Evolutionary conservation across 64 coral and sea anemone genomes (phyloP).

Genomic region (Exaiptasia diaphana): DNA sequence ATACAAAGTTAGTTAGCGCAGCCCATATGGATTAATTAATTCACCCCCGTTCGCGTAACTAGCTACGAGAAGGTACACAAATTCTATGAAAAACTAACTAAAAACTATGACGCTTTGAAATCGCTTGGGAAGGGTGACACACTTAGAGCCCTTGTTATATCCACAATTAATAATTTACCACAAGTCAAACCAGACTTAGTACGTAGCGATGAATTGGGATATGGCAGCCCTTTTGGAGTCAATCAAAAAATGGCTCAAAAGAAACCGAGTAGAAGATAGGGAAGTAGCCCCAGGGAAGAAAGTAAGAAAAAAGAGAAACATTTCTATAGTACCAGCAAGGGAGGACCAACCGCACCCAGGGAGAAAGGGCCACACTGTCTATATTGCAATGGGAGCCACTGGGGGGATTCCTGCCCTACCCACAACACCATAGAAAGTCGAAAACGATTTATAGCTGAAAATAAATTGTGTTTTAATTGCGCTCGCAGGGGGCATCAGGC

Average conservation of each 20-base stretch:
- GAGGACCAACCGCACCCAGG: background rate
- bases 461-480: constrained; percentile 51
- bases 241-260: constrained; percentile 61
- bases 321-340: constrained; percentile 33
- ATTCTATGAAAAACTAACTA: constrained; percentile 57
- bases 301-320: constrained; percentile 47
- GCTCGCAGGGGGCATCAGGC: constrained; percentile 32
- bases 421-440: constrained; percentile 59
- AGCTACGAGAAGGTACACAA: constrained; percentile 17
- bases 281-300: background rate
- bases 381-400: too few relatives aligned
- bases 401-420: constrained; percentile 5
- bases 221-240: too few relatives aligned
- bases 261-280: constrained; percentile 63
- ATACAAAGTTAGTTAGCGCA: constrained; percentile 45
- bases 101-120: constrained; percentile 42
- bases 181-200: constrained; percentile 76
- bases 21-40: constrained; percentile 53
- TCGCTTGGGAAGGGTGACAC: constrained; percentile 27
- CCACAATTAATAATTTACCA: constrained; percentile 65
- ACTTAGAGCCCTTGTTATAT: background rate
- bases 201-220: constrained; percentile 70
- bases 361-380: too few relatives aligned
- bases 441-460: constrained; percentile 25
- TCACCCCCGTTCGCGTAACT: background rate